Evolutionary conservation across 2,888 invertebrate species (phyloP).

Genomic region (Elmis aenea): DNA sequence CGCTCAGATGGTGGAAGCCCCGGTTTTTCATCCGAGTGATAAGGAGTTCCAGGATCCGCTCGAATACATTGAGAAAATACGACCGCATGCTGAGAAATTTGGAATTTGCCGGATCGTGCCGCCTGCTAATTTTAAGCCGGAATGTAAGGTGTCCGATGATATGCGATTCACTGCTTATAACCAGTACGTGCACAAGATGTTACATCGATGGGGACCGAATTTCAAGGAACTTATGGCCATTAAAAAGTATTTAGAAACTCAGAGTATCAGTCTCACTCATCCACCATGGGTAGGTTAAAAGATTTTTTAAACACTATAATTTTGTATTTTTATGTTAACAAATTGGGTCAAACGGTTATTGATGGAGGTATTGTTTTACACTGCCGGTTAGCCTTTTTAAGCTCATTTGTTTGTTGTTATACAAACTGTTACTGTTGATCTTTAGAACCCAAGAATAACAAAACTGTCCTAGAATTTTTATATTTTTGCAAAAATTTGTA

Average conservation of each 20-base stretch:
- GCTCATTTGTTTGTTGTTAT: too few relatives aligned
- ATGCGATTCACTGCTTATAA: slow-evolving; percentile 83
- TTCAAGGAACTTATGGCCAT: slow-evolving; percentile 81
- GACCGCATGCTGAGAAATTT: slow-evolving; percentile 68
- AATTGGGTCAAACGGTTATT: too few relatives aligned
- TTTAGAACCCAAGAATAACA: too few relatives aligned
- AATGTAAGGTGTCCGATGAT: slow-evolving; percentile 78
- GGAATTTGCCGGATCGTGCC: slow-evolving; percentile 87
- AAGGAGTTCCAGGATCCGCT: slow-evolving; percentile 85
- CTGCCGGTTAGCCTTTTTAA: too few relatives aligned
- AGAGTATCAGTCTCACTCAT: slow-evolving; percentile 67
- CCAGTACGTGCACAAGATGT: slow-evolving; percentile 85
- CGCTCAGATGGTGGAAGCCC: slow-evolving; percentile 65
- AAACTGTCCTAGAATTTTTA: too few relatives aligned
- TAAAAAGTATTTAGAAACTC: slow-evolving; percentile 70
- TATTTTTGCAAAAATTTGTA: too few relatives aligned
- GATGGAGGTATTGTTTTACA: too few relatives aligned
- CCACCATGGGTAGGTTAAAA: slow-evolving; percentile 66
- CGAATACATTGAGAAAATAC: slow-evolving; percentile 75
- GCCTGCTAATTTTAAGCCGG: slow-evolving; percentile 72
- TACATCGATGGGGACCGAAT: slow-evolving; percentile 84
- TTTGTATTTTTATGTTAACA: too few relatives aligned
- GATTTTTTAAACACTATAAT: too few relatives aligned
- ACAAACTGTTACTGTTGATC: too few relatives aligned
- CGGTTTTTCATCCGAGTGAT: slow-evolving; percentile 73